phyloP scores from a whole-genome alignment of 2,113 vertebrate species.

The Protobothrops mucrosquamatus region DNA sequence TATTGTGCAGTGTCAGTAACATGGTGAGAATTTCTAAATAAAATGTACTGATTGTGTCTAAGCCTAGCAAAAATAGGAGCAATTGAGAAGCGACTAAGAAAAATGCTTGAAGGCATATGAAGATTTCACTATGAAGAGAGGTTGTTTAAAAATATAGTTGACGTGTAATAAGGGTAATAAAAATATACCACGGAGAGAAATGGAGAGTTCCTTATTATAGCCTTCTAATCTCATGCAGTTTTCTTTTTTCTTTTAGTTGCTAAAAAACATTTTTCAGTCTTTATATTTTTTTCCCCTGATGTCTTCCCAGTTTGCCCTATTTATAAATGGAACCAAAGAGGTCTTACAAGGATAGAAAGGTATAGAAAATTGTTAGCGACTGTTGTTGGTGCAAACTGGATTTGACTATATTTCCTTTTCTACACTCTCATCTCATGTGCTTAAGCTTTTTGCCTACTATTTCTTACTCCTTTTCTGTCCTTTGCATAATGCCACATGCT shows the following conservation, averaged over 20 bases:
- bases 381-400: neutral
- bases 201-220: neutral
- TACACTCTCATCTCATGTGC: neutral
- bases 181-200: neutral
- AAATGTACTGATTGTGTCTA: conserved; percentile 10
- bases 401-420: neutral
- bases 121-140: neutral
- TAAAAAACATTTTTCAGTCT: neutral
- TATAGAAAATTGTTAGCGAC: neutral
- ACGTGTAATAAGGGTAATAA: neutral
- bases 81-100: neutral
- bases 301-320: neutral
- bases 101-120: neutral
- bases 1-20: conserved; percentile 20
- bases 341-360: neutral
- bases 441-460: neutral
- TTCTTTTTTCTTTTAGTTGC: neutral
- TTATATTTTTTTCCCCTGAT: neutral
- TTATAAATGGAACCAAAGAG: neutral
- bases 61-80: conserved; percentile 11
- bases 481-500: neutral
- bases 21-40: neutral
- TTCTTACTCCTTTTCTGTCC: neutral
- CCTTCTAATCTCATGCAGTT: neutral
- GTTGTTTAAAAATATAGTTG: neutral